Percentiles rank a stretch among this genome's conserved stretches.
Conservation (phyloP, 2,113 vertebrate species). For the Montifringilla adamsi region DNA sequence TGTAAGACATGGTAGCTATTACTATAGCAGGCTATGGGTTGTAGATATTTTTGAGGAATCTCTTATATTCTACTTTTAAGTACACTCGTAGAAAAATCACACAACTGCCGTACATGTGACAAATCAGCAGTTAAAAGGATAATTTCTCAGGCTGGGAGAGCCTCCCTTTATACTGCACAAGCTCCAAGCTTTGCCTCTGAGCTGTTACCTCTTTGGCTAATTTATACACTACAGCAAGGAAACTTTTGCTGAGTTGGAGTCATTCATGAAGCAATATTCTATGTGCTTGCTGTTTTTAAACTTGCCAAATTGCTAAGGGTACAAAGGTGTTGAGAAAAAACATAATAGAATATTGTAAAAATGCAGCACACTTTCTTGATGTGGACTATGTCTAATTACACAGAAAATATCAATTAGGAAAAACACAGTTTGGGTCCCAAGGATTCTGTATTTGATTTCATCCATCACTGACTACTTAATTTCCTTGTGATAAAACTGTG, state of each 20-base stretch:
- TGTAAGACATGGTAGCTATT: neutral
- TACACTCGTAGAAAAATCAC: neutral
- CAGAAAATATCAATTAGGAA: neutral
- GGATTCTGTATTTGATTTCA: neutral
- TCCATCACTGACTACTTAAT: neutral
- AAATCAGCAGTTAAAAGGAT: neutral
- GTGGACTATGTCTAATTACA: neutral
- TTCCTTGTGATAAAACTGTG: neutral
- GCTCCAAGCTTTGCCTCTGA: neutral
- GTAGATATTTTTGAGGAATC: constrained; percentile 11
- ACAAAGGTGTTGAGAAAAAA: neutral
- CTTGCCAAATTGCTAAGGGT: neutral
- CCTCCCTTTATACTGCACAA: neutral
- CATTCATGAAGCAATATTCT: neutral
- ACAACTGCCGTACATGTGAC: fast-evolving
- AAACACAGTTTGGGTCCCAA: neutral
- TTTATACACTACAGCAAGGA: neutral
- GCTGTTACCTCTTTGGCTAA: neutral
- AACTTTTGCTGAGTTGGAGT: neutral
- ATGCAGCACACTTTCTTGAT: neutral
- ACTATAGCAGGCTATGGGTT: neutral
- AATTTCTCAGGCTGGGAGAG: neutral
- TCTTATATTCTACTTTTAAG: neutral
- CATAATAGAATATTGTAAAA: neutral
- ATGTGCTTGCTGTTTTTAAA: neutral